Evolutionary conservation across 1,140 invertebrate species (phyloP), one percentile per base, ranked within the genome.

Genomic region (Macrotrachela quadricornifera): DNA sequence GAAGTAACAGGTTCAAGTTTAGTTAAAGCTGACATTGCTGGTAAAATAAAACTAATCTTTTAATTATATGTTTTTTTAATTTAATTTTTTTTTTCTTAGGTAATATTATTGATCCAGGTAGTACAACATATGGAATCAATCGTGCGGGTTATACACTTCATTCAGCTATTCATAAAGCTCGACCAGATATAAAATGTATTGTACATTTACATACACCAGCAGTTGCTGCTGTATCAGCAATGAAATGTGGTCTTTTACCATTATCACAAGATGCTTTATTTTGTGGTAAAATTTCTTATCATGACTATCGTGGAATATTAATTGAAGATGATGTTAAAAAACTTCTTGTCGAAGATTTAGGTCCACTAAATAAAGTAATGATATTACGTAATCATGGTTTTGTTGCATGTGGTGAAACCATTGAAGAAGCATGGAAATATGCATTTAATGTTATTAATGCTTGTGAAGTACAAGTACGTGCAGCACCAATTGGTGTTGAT

Each of bases 1-100:
- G 94, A 99, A 75, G 78, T 95, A 12, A 96, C 91, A 44, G 92
- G 94, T n/a, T 90, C 85, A 21, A 82, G 83, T 52, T 75, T 99
- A 57, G 79, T 95, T 44, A 97, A 97, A 73, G 80, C 92, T 10
- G 84, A 91, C 62, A 85, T 95, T 64, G 66, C 15, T 16, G 49
- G 48, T 30, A 30, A 8, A 30, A 30, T 30, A 8, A 30, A 30
- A 8, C 3, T 4, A 30, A 30, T 4, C 2, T 4, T 30, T 8
- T 4, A 8, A 30, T 30, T 30, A 8, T 2, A 30, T 4, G 21
- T 30, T 30, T 30, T 30, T 30, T 30, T 30, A 4, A n/a, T n/a
- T n/a, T n/a, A n/a, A n/a, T 30, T 30, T 30, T 8, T 30, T 30
- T 30, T 8, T 30, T 30, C 21, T 30, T 30, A 30, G 36, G 74